A percentile compares a stretch with the other conserved stretches of the same genome.
These are phyloP conservation scores for Oceanites oceanicus DNA, from an alignment of 2,113 vertebrate genomes.

Conservation along the genomic window DNA sequence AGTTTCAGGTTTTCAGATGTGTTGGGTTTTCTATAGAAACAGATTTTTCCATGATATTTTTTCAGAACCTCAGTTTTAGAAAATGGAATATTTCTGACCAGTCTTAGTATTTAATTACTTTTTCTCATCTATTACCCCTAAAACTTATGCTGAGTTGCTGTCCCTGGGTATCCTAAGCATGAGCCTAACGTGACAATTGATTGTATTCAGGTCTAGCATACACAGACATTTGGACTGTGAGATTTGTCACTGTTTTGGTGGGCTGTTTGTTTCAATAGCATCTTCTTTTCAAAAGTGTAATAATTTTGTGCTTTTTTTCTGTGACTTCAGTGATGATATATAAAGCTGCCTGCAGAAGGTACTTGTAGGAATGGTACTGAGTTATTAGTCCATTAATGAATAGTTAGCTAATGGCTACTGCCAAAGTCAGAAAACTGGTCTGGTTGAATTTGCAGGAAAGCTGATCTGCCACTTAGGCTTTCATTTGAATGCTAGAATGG, in stretches of 20 bases:
- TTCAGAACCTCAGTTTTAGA: neutral
- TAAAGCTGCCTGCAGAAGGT: neutral
- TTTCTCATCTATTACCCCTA: neutral
- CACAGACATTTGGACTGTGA: neutral
- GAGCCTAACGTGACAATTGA: neutral
- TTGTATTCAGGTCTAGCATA: neutral
- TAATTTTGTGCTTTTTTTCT: neutral
- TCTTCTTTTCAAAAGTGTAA: neutral
- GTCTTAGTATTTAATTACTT: neutral
- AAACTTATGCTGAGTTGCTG: neutral
- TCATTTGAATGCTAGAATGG: neutral
- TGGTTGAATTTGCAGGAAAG: neutral
- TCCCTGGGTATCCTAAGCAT: neutral
- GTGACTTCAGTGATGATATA: neutral
- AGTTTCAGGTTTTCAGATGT: neutral
- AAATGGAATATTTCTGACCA: neutral
- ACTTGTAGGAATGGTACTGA: neutral
- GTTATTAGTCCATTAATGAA: neutral
- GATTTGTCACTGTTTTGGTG: neutral
- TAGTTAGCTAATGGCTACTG: neutral
- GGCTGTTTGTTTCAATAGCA: neutral
- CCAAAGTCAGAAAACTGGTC: neutral
- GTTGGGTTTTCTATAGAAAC: neutral
- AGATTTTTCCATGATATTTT: neutral
- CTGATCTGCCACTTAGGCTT: neutral